Base-by-base conservation (phyloP, 2,797 vertebrate genomes). In the Pteronotus mesoamericanus region DNA sequence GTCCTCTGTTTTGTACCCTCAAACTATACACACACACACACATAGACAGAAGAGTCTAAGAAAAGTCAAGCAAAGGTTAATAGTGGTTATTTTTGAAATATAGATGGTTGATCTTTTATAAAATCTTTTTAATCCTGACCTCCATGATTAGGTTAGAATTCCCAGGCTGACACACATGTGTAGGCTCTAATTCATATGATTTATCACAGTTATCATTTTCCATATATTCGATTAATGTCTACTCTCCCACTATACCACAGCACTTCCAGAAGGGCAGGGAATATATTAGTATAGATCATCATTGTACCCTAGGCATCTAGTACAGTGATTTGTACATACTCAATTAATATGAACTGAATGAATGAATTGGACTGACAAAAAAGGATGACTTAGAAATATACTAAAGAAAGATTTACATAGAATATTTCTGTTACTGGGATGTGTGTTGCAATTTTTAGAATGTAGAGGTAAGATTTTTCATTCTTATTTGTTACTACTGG, bases 21-120 rank as follows among this genome's bases (percentile, higher is more conserved):
- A 53, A 66, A 66, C 51, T 78, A 61, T 55, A 90, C 44, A 89
- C 7, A 86, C 3, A 79, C 24, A 82, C 26, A 46, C 44, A 46
- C 44, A 46, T 44, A 61, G 29, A 75, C 9, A 96, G 29, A 69
- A 83, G 59, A 71, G 26, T 53, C 39, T 86, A 83, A 48, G 34
- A 79, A 90, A 96, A 89, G 42, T 82, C 11, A 83, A 89, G 19
- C 88, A 91, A 92, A 80, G 42, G 8, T 39, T 92, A 87, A 82
- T 21, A 64, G 11, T 80, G 14, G 5, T 77, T 90, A 74, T 83
- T 21, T 83, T 15, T 5, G 0, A 22, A 78, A 59, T 77, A 72
- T 3, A 39, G 48, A 24, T 75, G 26, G 66, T 0, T 79, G 85
- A 55, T 46, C 84, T 51, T 57, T 86, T 66, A 34, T 37, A 26